A percentile compares a stretch with the other conserved stretches of the same genome.
Evolutionary conservation across 2,888 invertebrate species (phyloP).

Genomic region (Epistrophe eligans): DNA sequence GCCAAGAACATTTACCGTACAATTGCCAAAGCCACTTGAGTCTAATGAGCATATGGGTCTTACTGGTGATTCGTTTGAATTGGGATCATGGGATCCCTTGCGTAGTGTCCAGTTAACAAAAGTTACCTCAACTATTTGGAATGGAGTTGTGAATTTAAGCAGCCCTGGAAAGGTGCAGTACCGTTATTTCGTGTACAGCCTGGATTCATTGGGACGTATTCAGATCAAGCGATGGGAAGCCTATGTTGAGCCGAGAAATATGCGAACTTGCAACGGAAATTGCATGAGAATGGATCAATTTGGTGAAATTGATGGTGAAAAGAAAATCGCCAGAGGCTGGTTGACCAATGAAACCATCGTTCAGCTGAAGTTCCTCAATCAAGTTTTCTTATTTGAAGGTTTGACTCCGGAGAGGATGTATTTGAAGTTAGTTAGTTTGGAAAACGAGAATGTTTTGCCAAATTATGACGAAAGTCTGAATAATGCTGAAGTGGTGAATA

Average conservation of each 20-base stretch:
- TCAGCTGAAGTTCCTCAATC: constrained; percentile 92
- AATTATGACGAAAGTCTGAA: constrained; percentile 68
- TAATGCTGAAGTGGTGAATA: constrained; percentile 80
- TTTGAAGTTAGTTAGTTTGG: constrained; percentile 84
- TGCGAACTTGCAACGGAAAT: constrained; percentile 66
- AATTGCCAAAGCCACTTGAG: constrained; percentile 84
- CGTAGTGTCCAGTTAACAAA: constrained; percentile 85
- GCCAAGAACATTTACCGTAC: constrained; percentile 79
- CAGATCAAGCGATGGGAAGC: constrained; percentile 83
- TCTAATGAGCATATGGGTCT: constrained; percentile 89
- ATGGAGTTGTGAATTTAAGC: constrained; percentile 86
- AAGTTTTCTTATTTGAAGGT: constrained; percentile 89
- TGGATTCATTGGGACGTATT: constrained; percentile 80
- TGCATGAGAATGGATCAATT: constrained; percentile 76
- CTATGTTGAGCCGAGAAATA: constrained; percentile 85
- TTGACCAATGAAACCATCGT: constrained; percentile 89
- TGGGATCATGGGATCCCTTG: constrained; percentile 90
- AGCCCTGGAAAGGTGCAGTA: constrained; percentile 85
- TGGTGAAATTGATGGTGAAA: constrained; percentile 74
- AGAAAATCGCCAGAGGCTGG: constrained; percentile 91
- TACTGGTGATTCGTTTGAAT: constrained; percentile 87
- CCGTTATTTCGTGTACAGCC: constrained; percentile 81
- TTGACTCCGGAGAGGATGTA: constrained; percentile 80
- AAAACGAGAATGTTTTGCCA: constrained; percentile 60
- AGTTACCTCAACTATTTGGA: constrained; percentile 85